phyloP scores from a whole-genome alignment of 1,140 invertebrate species.

The Platyscapa corneri region DNA sequence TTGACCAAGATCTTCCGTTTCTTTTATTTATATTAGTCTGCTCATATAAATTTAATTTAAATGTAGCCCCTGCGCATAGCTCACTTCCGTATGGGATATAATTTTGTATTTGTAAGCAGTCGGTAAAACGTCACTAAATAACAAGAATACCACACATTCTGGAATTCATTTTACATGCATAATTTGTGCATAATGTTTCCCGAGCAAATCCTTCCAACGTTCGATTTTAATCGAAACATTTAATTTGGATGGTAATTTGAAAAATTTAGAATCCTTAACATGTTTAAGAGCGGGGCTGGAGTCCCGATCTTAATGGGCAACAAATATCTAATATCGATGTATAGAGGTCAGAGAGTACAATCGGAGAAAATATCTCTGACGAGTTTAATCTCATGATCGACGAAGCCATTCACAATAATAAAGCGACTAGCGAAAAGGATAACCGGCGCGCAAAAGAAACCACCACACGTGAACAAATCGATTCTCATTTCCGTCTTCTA shows the following conservation, averaged over 20 bases:
- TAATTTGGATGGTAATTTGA: background rate
- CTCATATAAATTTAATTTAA: too few relatives aligned
- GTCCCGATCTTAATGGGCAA: background rate
- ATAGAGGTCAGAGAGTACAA: background rate
- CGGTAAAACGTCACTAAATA: background rate
- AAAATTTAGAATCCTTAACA: background rate
- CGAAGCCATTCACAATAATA: background rate
- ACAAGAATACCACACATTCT: background rate
- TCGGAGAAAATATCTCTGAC: background rate
- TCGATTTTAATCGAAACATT: background rate
- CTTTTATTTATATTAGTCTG: too few relatives aligned
- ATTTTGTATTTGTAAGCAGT: background rate
- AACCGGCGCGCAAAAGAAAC: background rate
- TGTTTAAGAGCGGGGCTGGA: background rate
- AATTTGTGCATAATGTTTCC: background rate
- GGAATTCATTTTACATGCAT: background rate
- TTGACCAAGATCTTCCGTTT: too few relatives aligned
- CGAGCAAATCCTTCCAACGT: background rate
- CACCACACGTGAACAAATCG: constrained; percentile 11
- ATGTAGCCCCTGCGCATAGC: too few relatives aligned
- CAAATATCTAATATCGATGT: background rate
- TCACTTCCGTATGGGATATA: too few relatives aligned
- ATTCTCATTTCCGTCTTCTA: constrained; percentile 18
- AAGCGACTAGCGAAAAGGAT: constrained; percentile 18
- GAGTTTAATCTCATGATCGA: background rate